Base-by-base conservation (phyloP, 1,140 invertebrate species). In the Pogonognathellus flavescens region DNA sequence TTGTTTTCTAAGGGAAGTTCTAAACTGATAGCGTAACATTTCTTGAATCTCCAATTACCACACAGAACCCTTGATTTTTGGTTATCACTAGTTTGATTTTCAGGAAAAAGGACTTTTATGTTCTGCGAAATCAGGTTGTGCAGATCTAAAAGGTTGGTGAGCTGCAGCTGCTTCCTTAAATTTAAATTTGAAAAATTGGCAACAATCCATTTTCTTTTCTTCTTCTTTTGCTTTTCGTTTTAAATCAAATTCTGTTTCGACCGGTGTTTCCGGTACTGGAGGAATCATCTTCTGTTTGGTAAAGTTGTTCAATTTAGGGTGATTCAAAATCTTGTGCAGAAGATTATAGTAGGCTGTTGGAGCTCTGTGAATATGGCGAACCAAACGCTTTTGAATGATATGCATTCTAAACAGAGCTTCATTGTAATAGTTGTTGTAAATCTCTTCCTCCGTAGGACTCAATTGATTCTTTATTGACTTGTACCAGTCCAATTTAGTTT, bases 331-430 rank as follows among this genome's bases (percentile, higher is more conserved):
- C 4, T 57, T 14, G 5, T 25, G 11, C 3, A 81, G 13, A 10
- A 57, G 18, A 25, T 18, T 57, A 53, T 55, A 81, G 13, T 81
- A 81, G 0, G 2, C n/a, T 4, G 3, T 18, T 50, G 84, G 80
- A 60, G 85, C 84, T 59, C 66, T 25, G 84, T 84, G 82, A 52
- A 70, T 66, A 50, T 87, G 87, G 16, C 88, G 87, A 49, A 86
- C 14, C 22, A 89, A 22, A 31, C 87, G 70, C 31, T 87, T 57
- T 81, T 88, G 80, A 66, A 87, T 85, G 10, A 89, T 84, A 50
- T 87, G 85, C 84, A 89, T 84, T 53, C 50, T 2, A 52, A 83
- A 86, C 7, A 88, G 83, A 20, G 16, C 18, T 1, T 85, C 80
- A 14, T 88, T 84, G 66, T 87, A 88, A 22, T 41, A 82, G 49